Evolutionary conservation across 2,888 invertebrate genomes (phyloP), one percentile per base, ranked within the genome.

Genomic region (Machimus atricapillus): DNA sequence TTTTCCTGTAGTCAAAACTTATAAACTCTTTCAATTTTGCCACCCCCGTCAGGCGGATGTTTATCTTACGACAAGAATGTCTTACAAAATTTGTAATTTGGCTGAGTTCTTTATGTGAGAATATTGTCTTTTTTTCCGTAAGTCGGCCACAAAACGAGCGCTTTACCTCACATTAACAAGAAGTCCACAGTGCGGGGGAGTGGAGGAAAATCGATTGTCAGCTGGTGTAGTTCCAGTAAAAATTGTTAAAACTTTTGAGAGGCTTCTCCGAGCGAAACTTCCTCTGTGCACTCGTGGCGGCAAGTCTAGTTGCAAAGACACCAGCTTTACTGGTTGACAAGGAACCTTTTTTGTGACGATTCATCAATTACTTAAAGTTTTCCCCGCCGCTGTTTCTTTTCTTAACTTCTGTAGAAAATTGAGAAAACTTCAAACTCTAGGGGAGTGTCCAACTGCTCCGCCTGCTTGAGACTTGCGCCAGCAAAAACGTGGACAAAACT

Each of bases 201-300:
- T 12, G 12, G 19, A 31, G 23, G 40, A 83, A 83, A 83, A 83
- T 83, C 82, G 66, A 83, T 83, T 83, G 66, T 31, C 82, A 83
- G 82, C 56, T 83, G 82, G 82, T 34, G 58, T 58, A 66, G 46
- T 83, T 23, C 58, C n/a, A 66, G 31, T 31, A 40, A 83, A 83
- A 83, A 83, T 23, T 66, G n/a, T 58, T 83, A 66, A 66, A 83
- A 83, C 34, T 83, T 83, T 83, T 66, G 82, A 40, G 40, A 83
- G 82, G 66, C 82, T 83, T 83, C 82, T 46, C 40, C 82, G 66
- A 16, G 37, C 16, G 19, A 66, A 83, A 66, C 66, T 27, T 79
- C 27, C 27, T 66, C 66, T 12, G 82, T n/a, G 23, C 82, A 66
- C 31, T 79, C 31, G 43, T 27, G 27, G 27, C 52, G 52, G 23